These are phyloP conservation scores for Thumatha senex DNA, from an alignment of 2,888 invertebrate genomes.

Conservation along the genomic window DNA sequence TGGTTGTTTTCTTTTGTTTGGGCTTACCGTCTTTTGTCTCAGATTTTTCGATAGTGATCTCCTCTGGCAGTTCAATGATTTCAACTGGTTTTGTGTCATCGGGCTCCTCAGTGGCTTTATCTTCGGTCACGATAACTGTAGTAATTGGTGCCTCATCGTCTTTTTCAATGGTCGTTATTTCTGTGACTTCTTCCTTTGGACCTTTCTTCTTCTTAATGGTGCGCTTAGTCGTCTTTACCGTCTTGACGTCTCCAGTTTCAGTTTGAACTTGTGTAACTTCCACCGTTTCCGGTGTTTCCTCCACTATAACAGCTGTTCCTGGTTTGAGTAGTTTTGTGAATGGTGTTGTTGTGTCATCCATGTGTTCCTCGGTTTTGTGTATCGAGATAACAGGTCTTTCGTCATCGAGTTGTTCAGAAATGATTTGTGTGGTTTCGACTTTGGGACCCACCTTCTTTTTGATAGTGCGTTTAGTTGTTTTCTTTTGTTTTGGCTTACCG, in stretches of 20 bases:
- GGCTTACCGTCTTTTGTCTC: slow-evolving; percentile 1
- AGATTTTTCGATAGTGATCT: background rate
- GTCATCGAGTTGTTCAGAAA: no score
- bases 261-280: background rate
- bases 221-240: background rate
- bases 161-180: slow-evolving; percentile 18
- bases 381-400: no score
- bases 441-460: no score
- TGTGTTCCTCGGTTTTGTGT: background rate
- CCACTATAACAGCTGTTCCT: background rate
- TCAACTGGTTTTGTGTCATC: slow-evolving; percentile 6
- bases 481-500: no score
- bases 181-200: background rate
- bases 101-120: slow-evolving; percentile 14
- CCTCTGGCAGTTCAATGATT: slow-evolving; percentile 4
- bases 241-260: background rate
- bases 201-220: background rate
- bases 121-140: slow-evolving; percentile 12
- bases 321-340: background rate
- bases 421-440: no score
- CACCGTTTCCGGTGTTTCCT: background rate
- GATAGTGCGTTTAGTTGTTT: no score
- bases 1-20: slow-evolving; percentile 35
- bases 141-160: slow-evolving; percentile 33
- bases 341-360: background rate